phyloP scores from a whole-genome alignment of 2,113 vertebrate species.

The Triplophysa siluroides region DNA sequence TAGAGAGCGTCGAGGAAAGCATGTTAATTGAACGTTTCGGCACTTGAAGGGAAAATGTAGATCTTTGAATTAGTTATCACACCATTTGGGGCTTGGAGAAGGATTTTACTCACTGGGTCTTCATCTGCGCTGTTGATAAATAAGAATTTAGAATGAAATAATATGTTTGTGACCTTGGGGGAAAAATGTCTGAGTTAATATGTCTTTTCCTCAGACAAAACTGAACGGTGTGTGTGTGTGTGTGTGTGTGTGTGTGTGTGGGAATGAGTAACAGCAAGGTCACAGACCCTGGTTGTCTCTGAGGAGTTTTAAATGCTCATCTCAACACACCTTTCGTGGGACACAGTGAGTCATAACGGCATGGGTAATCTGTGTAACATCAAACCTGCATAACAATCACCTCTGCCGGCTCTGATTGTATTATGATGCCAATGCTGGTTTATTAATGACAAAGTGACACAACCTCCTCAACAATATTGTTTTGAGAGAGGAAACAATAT shows the following conservation, averaged over 20 bases:
- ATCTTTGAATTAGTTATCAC: slow-evolving; percentile 32
- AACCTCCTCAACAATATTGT: slow-evolving; percentile 21
- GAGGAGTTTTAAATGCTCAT: slow-evolving; percentile 63
- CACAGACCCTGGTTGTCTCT: slow-evolving; percentile 62
- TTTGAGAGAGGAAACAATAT: slow-evolving; percentile 19
- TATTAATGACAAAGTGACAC: slow-evolving; percentile 30
- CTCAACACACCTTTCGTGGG: slow-evolving; percentile 55
- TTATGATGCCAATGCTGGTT: slow-evolving; percentile 24
- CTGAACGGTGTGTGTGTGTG: not conserved
- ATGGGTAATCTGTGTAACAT: slow-evolving; percentile 58
- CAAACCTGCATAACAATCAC: slow-evolving; percentile 54
- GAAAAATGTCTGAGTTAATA: not conserved
- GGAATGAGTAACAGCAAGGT: slow-evolving; percentile 62
- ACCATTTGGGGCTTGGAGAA: not conserved
- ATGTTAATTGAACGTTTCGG: slow-evolving; percentile 31
- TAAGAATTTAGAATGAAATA: not conserved
- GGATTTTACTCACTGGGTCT: not conserved
- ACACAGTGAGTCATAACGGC: slow-evolving; percentile 62
- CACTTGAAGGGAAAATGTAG: slow-evolving; percentile 25
- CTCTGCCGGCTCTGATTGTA: slow-evolving; percentile 37
- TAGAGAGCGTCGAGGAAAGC: not conserved
- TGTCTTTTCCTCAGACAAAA: not conserved
- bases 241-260: slow-evolving; percentile 9
- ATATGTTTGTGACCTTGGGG: not conserved
- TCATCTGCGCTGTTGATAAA: not conserved